Evolutionary conservation across 2,888 invertebrate species (phyloP).

Genomic region (Lepidocyrtoides sp.): DNA sequence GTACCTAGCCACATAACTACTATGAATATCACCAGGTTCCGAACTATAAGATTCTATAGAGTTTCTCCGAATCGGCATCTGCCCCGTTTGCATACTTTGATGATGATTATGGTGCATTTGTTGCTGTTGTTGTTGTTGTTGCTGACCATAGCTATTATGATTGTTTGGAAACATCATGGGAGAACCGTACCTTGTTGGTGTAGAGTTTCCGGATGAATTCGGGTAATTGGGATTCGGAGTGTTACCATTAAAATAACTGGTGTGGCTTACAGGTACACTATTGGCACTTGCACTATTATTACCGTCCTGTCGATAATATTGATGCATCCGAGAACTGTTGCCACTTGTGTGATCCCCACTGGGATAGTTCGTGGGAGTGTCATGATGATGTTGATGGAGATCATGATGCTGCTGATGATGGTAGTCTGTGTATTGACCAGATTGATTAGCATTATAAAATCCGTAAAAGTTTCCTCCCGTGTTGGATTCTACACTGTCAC

Average conservation of each 20-base stretch:
- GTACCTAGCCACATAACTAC: slow-evolving; percentile 81
- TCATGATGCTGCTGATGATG: slow-evolving; percentile 76
- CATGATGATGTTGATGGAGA: slow-evolving; percentile 74
- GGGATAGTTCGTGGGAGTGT: slow-evolving; percentile 46
- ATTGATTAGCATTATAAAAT: slow-evolving; percentile 73
- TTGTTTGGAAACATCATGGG: slow-evolving; percentile 68
- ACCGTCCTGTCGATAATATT: slow-evolving; percentile 65
- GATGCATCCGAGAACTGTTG: slow-evolving; percentile 51
- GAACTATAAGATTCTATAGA: slow-evolving; percentile 85
- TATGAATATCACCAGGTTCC: slow-evolving; percentile 83
- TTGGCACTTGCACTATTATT: slow-evolving; percentile 68
- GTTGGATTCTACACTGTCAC: slow-evolving; percentile 62
- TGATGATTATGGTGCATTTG: slow-evolving; percentile 20
- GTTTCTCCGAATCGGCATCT: slow-evolving; percentile 82
- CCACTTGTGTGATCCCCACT: slow-evolving; percentile 1
- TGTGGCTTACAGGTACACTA: slow-evolving; percentile 72
- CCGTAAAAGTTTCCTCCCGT: slow-evolving; percentile 71
- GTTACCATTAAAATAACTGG: slow-evolving; percentile 49
- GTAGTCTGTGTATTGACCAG: slow-evolving; percentile 73
- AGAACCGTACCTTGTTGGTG: slow-evolving; percentile 65
- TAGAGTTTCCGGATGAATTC: slow-evolving; percentile 26
- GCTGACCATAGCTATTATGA: slow-evolving; percentile 47
- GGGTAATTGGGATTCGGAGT: slow-evolving; percentile 48
- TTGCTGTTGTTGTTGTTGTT: slow-evolving; percentile 6
- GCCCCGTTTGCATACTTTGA: slow-evolving; percentile 33